Base-by-base conservation (phyloP, 2,797 vertebrate genomes). In the Ambastaia sidthimunki region DNA sequence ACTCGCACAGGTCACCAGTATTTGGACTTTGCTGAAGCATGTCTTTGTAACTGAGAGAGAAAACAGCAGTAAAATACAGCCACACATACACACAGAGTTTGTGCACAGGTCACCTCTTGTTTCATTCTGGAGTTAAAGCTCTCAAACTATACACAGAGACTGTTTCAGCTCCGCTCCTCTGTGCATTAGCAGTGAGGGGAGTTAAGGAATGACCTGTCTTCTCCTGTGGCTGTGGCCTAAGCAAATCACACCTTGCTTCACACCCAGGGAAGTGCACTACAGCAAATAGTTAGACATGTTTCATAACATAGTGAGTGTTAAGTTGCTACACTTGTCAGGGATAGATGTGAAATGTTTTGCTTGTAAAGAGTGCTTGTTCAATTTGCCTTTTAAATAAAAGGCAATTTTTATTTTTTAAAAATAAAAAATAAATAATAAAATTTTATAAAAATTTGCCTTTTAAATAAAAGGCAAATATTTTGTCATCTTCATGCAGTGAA, bases 41-140 rank as follows among this genome's bases (percentile, higher is more conserved):
- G 78, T 25, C 69, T 77, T 81, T 84, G 34, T 81, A 74, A 63
- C 77, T 67, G 60, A 71, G 71, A 47, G 66, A 50, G 48, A 70
- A 73, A 21, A 54, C 55, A 48, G 65, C 60, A 71, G 63, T 83
- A 80, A 83, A 72, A 83, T 25, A 34, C n/a, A 34, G 11, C 63
- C 69, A 67, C 89, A 76, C 85, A 87, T 66, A 71, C 76, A 71
- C 82, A 89, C 84, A 12, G 48, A 50, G 55, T 41, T 59, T 28
- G 55, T 59, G 44, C 71, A 62, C 81, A 78, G 63, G 78, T 74
- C 65, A 75, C 59, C 71, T 75, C 50, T 80, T 83, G 66, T 67
- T 79, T 67, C 34, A 13, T 59, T 41, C 25, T 57, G 57, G 47
- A 76, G 57, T 76, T 59, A 50, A 62, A 60, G 78, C 50, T 54